Evolutionary conservation across 2,113 vertebrate genomes (phyloP), one percentile per base, ranked within the genome.

Genomic region (Caracal caracal): DNA sequence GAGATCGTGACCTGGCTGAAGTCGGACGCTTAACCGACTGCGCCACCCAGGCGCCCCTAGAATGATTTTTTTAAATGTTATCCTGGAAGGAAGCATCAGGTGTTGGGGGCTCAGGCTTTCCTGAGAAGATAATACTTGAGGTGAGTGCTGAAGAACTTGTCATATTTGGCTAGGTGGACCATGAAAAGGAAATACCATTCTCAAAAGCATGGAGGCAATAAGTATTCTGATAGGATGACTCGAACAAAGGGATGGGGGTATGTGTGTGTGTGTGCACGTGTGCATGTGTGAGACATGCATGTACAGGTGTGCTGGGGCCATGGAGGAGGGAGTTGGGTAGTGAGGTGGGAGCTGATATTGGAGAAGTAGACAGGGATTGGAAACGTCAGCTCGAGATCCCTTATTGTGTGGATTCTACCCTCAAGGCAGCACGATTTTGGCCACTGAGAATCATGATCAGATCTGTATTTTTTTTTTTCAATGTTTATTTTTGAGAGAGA

Each of bases 401-500:
- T 24, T 88, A 12, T 70, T 75, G 30, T 70, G 56, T 88, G 51
- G 73, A 43, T 82, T 93, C 84, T 96, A 40, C 26, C 40, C 35
- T 93, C 65, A 88, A 68, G 78, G 59, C 43, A 88, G 19, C 95
- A 83, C 47, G 40, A 93, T 73, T 90, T 81, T 81, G 75, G 20
- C 80, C 24, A 59, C 20, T 70, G 65, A 91, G 13, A 59, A 73
- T 78, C 24, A 56, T 90, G 40, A 49, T 90, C 22, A 56, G 71
- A 93, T 93, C 85, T 88, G 70, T 83, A 53, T 79, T 88, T 96
- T 88, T 96, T 88, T 56, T 56, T 59, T 59, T 9, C 20, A 59
- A 59, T 22, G 56, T 59, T 59, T 59, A 22, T 24, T 59, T 59
- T 59, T 59, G 56, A 59, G 20, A 59, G 56, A 22, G 20, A 59